These are phyloP conservation scores for Podarcis siculus DNA, from an alignment of 2,797 vertebrate genomes.

Conservation along the genomic window DNA sequence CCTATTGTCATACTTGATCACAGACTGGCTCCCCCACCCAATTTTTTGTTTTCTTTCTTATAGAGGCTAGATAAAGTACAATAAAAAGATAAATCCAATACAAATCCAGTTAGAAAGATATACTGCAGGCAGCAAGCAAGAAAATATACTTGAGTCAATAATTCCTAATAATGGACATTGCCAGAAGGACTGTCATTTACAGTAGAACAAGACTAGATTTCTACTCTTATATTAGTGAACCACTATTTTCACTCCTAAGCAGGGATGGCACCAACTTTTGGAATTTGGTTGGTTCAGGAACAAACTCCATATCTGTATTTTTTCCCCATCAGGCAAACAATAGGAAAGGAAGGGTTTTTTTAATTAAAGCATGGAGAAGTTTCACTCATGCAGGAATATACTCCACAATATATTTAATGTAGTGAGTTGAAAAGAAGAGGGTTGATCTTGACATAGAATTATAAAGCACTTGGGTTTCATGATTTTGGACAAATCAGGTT, in stretches of 20 bases:
- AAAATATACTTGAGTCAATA: conserved; percentile 21
- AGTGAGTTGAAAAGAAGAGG: too few relatives aligned
- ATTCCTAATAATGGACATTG: background rate
- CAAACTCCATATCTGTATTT: background rate
- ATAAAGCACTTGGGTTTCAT: too few relatives aligned
- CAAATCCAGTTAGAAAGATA: conserved; percentile 19
- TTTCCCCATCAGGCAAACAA: background rate
- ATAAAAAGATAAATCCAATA: conserved; percentile 32
- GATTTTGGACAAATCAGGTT: too few relatives aligned
- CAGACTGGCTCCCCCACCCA: background rate
- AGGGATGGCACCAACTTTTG: conserved; percentile 1
- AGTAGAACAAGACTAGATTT: conserved; percentile 1
- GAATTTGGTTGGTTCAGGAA: background rate
- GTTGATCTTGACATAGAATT: too few relatives aligned
- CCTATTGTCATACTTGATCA: background rate
- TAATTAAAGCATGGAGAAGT: background rate
- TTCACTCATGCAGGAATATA: too few relatives aligned
- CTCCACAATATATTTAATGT: too few relatives aligned
- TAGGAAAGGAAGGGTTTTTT: background rate
- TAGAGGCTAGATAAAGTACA: background rate
- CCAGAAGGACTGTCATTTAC: background rate
- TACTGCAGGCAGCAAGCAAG: conserved; percentile 5
- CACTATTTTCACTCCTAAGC: conserved; percentile 18
- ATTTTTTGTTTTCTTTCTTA: conserved; percentile 15
- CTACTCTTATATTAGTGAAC: conserved; percentile 13